Percentiles rank a stretch among this genome's conserved stretches.
phyloP scores from a whole-genome alignment of 1,140 invertebrate species.

The Brachionus sp. region DNA sequence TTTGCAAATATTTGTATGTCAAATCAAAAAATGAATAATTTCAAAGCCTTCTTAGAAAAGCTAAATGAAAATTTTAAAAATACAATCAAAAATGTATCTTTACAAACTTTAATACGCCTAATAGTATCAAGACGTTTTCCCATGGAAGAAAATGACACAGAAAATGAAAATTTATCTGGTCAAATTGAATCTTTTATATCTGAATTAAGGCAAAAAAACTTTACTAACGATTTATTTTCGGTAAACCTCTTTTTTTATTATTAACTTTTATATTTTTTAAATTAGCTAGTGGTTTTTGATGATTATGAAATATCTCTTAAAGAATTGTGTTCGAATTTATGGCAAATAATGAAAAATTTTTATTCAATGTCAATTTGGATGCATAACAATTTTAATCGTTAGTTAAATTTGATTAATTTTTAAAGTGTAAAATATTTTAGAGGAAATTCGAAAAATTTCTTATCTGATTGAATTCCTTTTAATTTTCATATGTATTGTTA shows the following conservation, averaged over 20 bases:
- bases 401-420: background rate
- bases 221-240: constrained; percentile 15
- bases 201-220: background rate
- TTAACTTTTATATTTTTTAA: background rate
- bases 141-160: background rate
- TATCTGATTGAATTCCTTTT: too few relatives aligned
- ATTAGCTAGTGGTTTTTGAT: background rate
- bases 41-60: background rate
- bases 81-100: background rate
- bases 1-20: background rate
- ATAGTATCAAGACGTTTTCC: background rate
- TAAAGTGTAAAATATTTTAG: background rate
- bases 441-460: too few relatives aligned
- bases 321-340: background rate
- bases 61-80: background rate
- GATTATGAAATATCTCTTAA: constrained; percentile 10
- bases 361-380: constrained; percentile 33
- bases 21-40: background rate
- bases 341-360: constrained; percentile 25
- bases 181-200: background rate
- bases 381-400: background rate
- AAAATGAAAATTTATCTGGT: background rate
- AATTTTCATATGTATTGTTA: too few relatives aligned
- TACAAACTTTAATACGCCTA: background rate
- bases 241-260: background rate